Evolutionary conservation across 1,140 invertebrate species (phyloP).

Genomic region (Heliconius melpomene): DNA sequence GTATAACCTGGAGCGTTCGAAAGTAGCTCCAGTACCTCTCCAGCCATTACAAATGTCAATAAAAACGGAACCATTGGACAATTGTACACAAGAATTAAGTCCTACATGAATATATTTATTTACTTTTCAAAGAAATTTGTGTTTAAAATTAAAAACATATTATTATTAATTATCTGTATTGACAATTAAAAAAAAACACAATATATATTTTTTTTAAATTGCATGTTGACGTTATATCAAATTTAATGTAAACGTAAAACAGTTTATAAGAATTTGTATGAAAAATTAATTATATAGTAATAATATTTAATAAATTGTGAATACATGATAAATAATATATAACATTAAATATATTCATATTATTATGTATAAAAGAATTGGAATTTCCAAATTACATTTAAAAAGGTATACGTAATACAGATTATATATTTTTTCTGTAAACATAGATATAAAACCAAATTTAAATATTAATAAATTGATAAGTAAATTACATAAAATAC

Average conservation of each 20-base stretch:
- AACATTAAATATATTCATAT: background rate
- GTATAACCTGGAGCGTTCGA: constrained; percentile 63
- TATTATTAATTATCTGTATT: constrained; percentile 8
- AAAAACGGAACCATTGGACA: constrained; percentile 60
- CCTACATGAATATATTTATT: constrained; percentile 21
- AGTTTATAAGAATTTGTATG: background rate
- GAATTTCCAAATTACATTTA: background rate
- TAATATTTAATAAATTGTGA: background rate
- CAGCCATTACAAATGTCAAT: constrained; percentile 50
- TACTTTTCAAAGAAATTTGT: background rate
- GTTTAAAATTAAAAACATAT: background rate
- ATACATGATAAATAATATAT: background rate
- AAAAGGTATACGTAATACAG: background rate
- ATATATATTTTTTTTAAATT: background rate
- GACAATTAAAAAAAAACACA: background rate
- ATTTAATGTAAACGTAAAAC: background rate
- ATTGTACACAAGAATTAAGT: constrained; percentile 17
- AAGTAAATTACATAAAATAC: background rate
- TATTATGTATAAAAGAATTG: background rate
- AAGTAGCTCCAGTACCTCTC: constrained; percentile 40
- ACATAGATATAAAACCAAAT: background rate
- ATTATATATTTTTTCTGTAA: constrained; percentile 1
- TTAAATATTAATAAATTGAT: background rate
- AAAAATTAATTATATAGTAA: background rate
- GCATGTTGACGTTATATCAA: background rate